phyloP scores from a whole-genome alignment of 1,140 invertebrate species.

The Melitaea cinxia region DNA sequence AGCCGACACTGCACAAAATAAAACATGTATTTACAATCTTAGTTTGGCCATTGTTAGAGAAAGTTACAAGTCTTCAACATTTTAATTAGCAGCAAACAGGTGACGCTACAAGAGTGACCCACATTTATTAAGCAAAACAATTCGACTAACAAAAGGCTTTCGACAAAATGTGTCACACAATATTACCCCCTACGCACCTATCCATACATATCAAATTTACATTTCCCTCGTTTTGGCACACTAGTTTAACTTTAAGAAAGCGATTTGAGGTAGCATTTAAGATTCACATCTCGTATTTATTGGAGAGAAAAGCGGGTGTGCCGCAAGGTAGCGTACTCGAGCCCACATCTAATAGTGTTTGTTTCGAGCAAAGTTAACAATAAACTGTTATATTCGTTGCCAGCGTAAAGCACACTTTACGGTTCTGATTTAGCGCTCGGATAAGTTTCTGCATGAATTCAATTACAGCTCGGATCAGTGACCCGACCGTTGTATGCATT shows the following conservation, averaged over 20 bases:
- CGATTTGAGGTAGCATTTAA: conserved; percentile 51
- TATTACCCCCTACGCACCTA: conserved; percentile 10
- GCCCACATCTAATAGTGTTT: conserved; percentile 44
- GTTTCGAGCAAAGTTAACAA: conserved; percentile 49
- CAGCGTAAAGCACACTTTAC: conserved; percentile 58
- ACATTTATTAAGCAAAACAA: conserved; percentile 6
- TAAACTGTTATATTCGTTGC: conserved; percentile 51
- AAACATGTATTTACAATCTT: not conserved
- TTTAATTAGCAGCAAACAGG: not conserved
- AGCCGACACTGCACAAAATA: not conserved
- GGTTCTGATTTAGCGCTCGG: conserved; percentile 70
- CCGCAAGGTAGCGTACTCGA: conserved; percentile 50
- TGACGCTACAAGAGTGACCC: conserved; percentile 12
- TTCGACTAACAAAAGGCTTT: conserved; percentile 13
- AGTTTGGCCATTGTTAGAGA: not conserved
- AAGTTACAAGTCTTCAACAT: not conserved
- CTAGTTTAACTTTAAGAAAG: conserved; percentile 40
- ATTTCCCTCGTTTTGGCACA: conserved; percentile 34
- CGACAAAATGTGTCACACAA: conserved; percentile 5
- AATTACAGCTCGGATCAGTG: conserved; percentile 62
- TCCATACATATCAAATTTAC: conserved; percentile 38
- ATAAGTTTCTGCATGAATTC: conserved; percentile 73
- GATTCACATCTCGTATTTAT: conserved; percentile 59
- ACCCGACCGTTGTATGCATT: conserved; percentile 50
- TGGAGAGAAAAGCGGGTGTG: conserved; percentile 45